These are phyloP conservation scores for Onychomys arenicola DNA, from an alignment of 2,797 vertebrate genomes.

Conservation along the genomic window DNA sequence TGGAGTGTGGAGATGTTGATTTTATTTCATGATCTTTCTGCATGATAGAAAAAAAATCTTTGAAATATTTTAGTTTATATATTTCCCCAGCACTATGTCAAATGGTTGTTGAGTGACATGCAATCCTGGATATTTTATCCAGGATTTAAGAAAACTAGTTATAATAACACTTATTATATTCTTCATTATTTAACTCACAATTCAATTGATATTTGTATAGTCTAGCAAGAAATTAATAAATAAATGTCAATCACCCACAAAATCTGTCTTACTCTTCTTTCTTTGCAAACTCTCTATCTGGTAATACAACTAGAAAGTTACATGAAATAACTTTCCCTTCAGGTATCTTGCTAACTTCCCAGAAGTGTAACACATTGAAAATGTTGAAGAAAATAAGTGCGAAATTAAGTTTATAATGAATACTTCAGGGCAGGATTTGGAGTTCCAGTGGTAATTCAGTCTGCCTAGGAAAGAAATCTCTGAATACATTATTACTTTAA, in stretches of 20 bases:
- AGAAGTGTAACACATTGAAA: neutral
- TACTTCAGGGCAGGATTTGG: constrained; percentile 56
- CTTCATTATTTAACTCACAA: neutral
- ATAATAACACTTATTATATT: neutral
- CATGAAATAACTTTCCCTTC: neutral
- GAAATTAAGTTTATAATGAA: constrained; percentile 72
- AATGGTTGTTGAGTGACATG: neutral
- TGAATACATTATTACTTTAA: constrained; percentile 63
- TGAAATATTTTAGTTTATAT: neutral
- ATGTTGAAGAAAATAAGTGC: constrained; percentile 63
- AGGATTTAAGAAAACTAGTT: too few species aligned
- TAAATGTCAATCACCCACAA: neutral
- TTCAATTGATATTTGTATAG: neutral
- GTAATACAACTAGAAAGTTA: neutral
- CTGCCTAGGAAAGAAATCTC: constrained; percentile 44
- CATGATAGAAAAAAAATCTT: neutral
- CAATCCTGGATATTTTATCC: neutral
- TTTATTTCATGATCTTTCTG: neutral
- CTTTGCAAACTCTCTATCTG: neutral
- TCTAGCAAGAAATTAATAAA: neutral
- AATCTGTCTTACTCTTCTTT: neutral
- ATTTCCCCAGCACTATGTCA: neutral
- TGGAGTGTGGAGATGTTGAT: neutral
- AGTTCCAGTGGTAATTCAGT: constrained; percentile 57
- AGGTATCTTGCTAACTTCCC: constrained; percentile 25